phyloP scores from a whole-genome alignment of 92 coral and sea anemone species.

The Zoanthus sociatus region DNA sequence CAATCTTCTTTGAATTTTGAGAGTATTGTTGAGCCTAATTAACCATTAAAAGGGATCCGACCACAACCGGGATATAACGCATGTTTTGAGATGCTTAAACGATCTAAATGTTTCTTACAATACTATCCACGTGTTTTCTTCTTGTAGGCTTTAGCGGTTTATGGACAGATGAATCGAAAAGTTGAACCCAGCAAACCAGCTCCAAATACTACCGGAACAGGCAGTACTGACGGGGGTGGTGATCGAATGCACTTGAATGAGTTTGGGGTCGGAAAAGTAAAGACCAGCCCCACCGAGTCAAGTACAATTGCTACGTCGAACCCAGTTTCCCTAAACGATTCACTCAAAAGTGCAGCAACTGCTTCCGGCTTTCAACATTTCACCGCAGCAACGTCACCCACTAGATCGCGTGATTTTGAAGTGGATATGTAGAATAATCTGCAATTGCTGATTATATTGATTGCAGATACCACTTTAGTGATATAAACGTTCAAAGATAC shows the following conservation, averaged over 20 bases:
- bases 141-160: conserved; percentile 93
- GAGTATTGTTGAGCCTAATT: no score
- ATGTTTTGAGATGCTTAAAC: no score
- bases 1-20: no score
- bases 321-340: conserved; percentile 7
- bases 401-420: conserved; percentile 81
- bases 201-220: conserved; percentile 38
- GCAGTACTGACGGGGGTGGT: conserved; percentile 35
- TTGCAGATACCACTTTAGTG: neutral
- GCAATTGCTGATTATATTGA: neutral
- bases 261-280: neutral
- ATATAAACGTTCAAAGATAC: no score
- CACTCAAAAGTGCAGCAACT: conserved; percentile 31
- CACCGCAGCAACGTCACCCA: conserved; percentile 90
- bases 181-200: conserved; percentile 35
- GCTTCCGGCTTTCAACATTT: conserved; percentile 65
- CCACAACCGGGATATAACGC: no score
- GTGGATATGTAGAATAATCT: conserved; percentile 1
- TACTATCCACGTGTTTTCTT: neutral
- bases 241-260: conserved; percentile 12
- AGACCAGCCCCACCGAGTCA: neutral
- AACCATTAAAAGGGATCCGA: no score
- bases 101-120: neutral
- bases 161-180: conserved; percentile 80
- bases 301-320: neutral